Evolutionary conservation across 2,113 vertebrate genomes (phyloP).

Genomic region (Tenrec ecaudatus): DNA sequence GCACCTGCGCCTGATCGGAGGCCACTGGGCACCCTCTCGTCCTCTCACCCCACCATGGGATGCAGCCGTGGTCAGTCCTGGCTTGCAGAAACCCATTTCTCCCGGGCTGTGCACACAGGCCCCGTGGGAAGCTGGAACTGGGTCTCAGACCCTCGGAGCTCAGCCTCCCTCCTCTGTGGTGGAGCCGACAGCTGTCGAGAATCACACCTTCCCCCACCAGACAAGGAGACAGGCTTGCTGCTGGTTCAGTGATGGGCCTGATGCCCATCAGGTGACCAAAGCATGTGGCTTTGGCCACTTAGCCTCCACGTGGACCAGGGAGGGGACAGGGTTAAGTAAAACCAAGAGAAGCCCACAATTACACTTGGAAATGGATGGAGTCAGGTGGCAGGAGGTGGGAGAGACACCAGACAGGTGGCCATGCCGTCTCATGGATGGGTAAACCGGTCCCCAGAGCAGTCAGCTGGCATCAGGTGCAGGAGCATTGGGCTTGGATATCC

Average conservation of each 20-base stretch:
- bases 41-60: background rate
- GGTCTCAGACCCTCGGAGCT: background rate
- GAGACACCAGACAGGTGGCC: background rate
- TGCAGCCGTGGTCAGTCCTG: background rate
- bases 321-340: background rate
- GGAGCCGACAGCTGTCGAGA: background rate
- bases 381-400: background rate
- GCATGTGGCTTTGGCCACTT: background rate
- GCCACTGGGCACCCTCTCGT: rapidly evolving
- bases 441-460: background rate
- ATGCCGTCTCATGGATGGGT: background rate
- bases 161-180: rapidly evolving
- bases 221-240: background rate
- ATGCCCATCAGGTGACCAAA: background rate
- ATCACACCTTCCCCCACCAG: background rate
- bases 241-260: background rate
- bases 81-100: background rate
- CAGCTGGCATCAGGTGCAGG: background rate
- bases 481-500: too few relatives aligned
- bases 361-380: background rate
- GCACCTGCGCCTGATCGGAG: background rate
- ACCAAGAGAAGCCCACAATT: rapidly evolving
- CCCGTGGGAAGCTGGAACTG: background rate
- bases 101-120: background rate
- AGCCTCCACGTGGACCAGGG: too few relatives aligned